Base-by-base conservation (phyloP, 1,140 invertebrate species). In the Hycleus cichorii region DNA sequence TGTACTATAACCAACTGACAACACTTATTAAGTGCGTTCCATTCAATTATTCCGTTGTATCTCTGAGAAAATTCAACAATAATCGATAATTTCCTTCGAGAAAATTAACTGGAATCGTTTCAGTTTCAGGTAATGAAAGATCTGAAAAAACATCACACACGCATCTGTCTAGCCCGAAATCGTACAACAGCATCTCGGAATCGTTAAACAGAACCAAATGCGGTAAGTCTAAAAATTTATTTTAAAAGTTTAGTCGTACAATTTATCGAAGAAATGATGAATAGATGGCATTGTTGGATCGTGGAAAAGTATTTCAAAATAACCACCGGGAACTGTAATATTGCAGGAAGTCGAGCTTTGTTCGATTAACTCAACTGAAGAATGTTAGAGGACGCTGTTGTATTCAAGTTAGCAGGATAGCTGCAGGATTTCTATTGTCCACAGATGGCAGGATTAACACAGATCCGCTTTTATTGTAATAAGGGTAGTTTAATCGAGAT, bases 181-280 rank as follows among this genome's bases (percentile, higher is more conserved):
- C 63, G 7, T 71, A 70, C 61, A 71, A 69, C 52, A 70, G 64
- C 47, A 58, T 71, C 39, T 60, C 64, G 11, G 69, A 71, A 53
- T 65, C 58, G 18, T 62, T 71, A 12, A 63, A 64, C 45, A 58
- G 69, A 61, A 62, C 65, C 9, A 71, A 71, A 63, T 69, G 69
- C 61, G 69, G 69, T 71, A 64, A 71, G 69, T 70, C 32, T 4
- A 32, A 7, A 32, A 32, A 32, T 32, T 7, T 5, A 32, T 32
- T 32, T 32, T 32, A 32, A 32, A 18, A 18, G 18, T 18, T 18
- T 32, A 32, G 7, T 32, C 32, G 2, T 32, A 7, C 1, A 32
- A 32, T 32, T 32, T 32, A 32, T 32, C 4, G 0, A 32, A 32
- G 32, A 32, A 32, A 5, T 32, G 7, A 32, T 32, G 4, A 32